A percentile compares a stretch with the other conserved stretches of the same genome.
phyloP scores from a whole-genome alignment of 2,797 vertebrate genomes.

The Kryptopterus vitreolus region DNA sequence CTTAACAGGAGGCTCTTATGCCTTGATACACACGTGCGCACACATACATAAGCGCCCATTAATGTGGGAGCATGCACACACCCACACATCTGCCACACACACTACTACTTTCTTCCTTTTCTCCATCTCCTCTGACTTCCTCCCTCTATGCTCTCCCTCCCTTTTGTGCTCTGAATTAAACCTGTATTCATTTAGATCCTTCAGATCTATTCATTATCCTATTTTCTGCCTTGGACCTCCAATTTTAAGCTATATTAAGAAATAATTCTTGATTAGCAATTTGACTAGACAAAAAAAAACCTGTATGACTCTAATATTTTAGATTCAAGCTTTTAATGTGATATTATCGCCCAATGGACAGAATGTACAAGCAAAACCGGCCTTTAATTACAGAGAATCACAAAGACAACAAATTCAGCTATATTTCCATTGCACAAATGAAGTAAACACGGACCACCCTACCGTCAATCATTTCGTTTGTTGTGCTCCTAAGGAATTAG shows the following conservation, averaged over 20 bases:
- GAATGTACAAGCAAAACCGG: not conserved
- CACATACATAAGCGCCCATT: slow-evolving; percentile 51
- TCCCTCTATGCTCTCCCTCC: slow-evolving; percentile 45
- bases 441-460: not conserved
- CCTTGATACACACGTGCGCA: slow-evolving; percentile 42
- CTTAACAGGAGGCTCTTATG: slow-evolving; percentile 66
- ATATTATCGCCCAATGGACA: not conserved
- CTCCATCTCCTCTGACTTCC: slow-evolving; percentile 43
- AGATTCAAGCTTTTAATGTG: not conserved
- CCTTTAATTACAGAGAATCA: slow-evolving; percentile 36
- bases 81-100: slow-evolving; percentile 38
- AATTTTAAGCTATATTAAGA: not conserved
- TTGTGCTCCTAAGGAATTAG: slow-evolving; percentile 7
- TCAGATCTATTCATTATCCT: not conserved
- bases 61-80: slow-evolving; percentile 37
- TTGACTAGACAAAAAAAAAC: not conserved
- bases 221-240: not conserved
- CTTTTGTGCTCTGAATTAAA: slow-evolving; percentile 8
- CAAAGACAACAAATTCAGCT: slow-evolving; percentile 52
- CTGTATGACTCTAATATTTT: not conserved
- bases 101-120: slow-evolving; percentile 42
- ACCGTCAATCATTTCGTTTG: slow-evolving; percentile 18
- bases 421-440: slow-evolving; percentile 56
- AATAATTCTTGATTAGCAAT: not conserved
- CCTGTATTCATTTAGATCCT: slow-evolving; percentile 14